Evolutionary conservation across 2,797 vertebrate species (phyloP).

Genomic region (Sebastes ruberrimus): DNA sequence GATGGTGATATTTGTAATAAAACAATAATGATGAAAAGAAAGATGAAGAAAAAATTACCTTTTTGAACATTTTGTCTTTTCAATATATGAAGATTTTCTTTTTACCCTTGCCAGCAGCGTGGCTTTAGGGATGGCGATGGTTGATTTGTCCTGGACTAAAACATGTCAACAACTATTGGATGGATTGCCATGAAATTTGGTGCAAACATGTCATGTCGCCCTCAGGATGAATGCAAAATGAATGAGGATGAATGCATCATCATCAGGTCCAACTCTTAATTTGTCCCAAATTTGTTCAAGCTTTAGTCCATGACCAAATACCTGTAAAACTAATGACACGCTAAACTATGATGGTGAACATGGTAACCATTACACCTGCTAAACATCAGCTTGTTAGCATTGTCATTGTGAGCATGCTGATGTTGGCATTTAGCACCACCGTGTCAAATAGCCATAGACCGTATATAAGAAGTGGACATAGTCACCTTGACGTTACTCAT

Average conservation of each 20-base stretch:
- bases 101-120: neutral
- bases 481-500: too few relatives aligned
- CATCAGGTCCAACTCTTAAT: neutral
- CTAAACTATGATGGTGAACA: neutral
- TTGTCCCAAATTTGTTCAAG: neutral
- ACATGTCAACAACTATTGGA: neutral
- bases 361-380: neutral
- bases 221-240: neutral
- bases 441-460: too few relatives aligned
- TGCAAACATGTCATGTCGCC: neutral
- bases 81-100: neutral
- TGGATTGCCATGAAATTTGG: neutral
- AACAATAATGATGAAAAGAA: constrained; percentile 42
- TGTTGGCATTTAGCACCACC: too few relatives aligned
- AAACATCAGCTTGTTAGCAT: neutral
- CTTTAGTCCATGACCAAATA: neutral
- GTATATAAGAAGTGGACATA: too few relatives aligned
- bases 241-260: neutral
- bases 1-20: constrained; percentile 89
- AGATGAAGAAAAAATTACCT: constrained; percentile 68
- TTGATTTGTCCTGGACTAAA: neutral
- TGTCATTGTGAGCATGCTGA: neutral
- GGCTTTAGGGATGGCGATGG: neutral
- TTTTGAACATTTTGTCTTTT: neutral
- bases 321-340: neutral